phyloP scores from a whole-genome alignment of 2,797 vertebrate genomes.

The Discoglossus pictus region DNA sequence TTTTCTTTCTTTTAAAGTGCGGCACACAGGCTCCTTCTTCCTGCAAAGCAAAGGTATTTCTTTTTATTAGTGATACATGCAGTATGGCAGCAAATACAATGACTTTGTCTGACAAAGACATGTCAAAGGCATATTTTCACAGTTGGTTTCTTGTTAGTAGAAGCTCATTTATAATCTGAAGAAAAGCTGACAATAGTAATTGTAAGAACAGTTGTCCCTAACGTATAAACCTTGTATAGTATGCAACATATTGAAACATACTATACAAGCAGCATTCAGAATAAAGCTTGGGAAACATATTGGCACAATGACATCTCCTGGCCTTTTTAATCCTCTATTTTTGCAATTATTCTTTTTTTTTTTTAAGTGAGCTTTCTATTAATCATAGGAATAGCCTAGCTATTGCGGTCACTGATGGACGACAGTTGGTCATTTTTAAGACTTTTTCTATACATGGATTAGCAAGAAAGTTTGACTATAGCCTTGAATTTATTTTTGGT shows the following conservation, averaged over 20 bases:
- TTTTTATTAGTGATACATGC: slow-evolving; percentile 44
- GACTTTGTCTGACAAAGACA: slow-evolving; percentile 42
- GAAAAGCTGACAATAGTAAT: slow-evolving; percentile 39
- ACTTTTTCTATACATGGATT: too few relatives aligned
- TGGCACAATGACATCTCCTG: too few relatives aligned
- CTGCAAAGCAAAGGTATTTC: slow-evolving; percentile 34
- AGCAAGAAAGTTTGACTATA: too few relatives aligned
- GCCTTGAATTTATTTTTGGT: too few relatives aligned
- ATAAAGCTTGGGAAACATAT: too few relatives aligned
- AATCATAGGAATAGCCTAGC: too few relatives aligned
- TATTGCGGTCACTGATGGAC: too few relatives aligned
- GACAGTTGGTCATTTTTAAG: too few relatives aligned
- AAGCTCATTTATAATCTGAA: slow-evolving; percentile 32
- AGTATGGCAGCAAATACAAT: slow-evolving; percentile 45
- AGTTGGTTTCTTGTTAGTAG: slow-evolving; percentile 39
- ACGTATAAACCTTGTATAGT: slow-evolving; percentile 19
- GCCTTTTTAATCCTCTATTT: too few relatives aligned
- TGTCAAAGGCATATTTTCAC: slow-evolving; percentile 46
- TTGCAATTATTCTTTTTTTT: too few relatives aligned
- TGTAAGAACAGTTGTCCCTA: slow-evolving; percentile 21
- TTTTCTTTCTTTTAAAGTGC: slow-evolving; percentile 13
- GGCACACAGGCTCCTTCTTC: slow-evolving; percentile 18
- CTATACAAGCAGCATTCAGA: slow-evolving; percentile 5
- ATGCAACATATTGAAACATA: not conserved
- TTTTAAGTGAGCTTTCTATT: too few relatives aligned